Evolutionary conservation across 1,140 invertebrate species (phyloP), one percentile per base, ranked within the genome.

Genomic region (Lamellibrachia luymesi): DNA sequence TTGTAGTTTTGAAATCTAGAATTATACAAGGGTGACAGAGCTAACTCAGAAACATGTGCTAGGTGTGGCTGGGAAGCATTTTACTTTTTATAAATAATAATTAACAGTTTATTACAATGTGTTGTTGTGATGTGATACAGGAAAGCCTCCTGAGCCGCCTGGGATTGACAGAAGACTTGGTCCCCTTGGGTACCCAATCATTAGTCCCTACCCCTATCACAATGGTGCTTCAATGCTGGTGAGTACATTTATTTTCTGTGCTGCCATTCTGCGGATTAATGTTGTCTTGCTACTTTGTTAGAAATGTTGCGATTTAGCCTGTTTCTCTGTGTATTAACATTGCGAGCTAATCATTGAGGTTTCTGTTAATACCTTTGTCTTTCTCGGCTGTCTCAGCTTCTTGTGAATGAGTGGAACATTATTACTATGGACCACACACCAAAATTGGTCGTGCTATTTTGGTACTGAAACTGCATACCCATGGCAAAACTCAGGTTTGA

Each of bases 141-240:
- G 98, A 97, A 98, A 98, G 94, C 90, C 94, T 97, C 97, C 98
- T 95, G 98, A 98, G 95, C 97, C 98, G n/a, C 49, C 51, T 49
- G 97, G 97, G 95, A 97, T 97, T 92, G 98, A 98, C 96, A 97
- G 98, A 94, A 38, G 50, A 92, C 92, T 52, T 38, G 92, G 92
- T 17, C 50, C 92, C 4, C 98, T 98, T 98, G 98, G 98, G 95
- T 98, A 98, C 97, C 92, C 92, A 10, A 38, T 98, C 95, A 97
- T 98, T 95, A 98, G 98, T 92, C 98, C 98, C 51, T 98, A 98
- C 96, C 97, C 98, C 93, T 98, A 98, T 97, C 97, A 98, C 95
- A 98, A 98, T 96, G 98, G 98, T 95, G 97, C 98, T 80, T 80
- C 64, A 80, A 80, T 80, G 64, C 64, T 80, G 64, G 64, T 80